Base-by-base conservation (phyloP, 2,888 invertebrate species). In the Abrostola tripartita region DNA sequence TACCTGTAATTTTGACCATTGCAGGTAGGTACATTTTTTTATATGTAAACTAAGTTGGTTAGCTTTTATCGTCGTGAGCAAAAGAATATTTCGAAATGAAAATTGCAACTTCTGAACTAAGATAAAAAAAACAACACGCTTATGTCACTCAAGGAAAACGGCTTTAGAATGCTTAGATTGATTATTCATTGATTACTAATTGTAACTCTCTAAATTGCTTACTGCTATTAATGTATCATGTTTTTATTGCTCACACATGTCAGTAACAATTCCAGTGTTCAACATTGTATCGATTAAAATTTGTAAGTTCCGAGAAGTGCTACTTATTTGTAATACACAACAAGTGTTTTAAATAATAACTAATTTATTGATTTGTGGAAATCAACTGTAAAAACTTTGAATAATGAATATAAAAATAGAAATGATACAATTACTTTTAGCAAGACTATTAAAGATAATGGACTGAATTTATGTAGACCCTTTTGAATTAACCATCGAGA, bases 171-270 rank as follows among this genome's bases (percentile, higher is more conserved):
- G 71, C 12, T n/a, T 59, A 60, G 24, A 58, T 57, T 14, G 47
- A 61, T 62, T 56, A 49, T 60, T 68, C 41, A 70, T 55, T 59
- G 56, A 71, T 67, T 68, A 65, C 37, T 41, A 59, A 68, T 49
- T 61, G 24, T 24, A 2, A 24, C 53, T 47, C 37, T 71, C 10
- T 63, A 37, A 62, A 68, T 65, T 52, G 54, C 50, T 53, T 24
- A 62, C 52, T 55, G 36, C 35, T 56, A 44, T 52, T 66, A 52
- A 74, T 81, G 68, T 80, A 71, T 79, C 79, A 80, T 62, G 41
- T 53, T 60, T 64, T 75, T 71, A 79, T 73, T 68, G 37, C 58
- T 59, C 71, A 67, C 81, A 81, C 56, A 71, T 79, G 74, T 55
- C 49, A 68, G 42, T 62, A 55, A 38, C 8, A 24, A 5, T 40